Evolutionary conservation across 2,888 invertebrate genomes (phyloP).

Genomic region (Lutraria lutraria): DNA sequence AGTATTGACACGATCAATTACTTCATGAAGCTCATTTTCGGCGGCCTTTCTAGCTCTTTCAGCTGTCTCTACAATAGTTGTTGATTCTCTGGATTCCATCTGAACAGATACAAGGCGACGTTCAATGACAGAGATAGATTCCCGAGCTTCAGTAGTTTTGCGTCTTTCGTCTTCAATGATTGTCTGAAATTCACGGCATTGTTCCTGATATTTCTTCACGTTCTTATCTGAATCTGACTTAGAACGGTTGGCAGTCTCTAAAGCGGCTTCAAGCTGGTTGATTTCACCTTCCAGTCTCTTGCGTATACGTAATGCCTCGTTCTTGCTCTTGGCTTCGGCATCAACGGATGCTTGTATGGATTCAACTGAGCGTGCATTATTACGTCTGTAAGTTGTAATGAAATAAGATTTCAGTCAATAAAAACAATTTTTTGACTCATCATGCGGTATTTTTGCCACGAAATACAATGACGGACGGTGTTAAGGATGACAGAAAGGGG

Average conservation of each 20-base stretch:
- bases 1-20: conserved; percentile 99
- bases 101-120: conserved; percentile 98
- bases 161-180: conserved; percentile 99
- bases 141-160: conserved; percentile 97
- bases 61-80: conserved; percentile 96
- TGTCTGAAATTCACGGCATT: conserved; percentile 97
- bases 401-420: background rate
- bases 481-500: too few relatives aligned
- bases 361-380: conserved; percentile 99
- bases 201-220: conserved; percentile 99
- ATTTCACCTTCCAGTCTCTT: conserved; percentile 99
- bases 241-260: conserved; percentile 99
- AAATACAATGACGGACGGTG: too few relatives aligned
- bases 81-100: conserved; percentile 99
- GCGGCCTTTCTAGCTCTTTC: conserved; percentile 99
- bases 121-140: conserved; percentile 97
- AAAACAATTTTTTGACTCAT: too few relatives aligned
- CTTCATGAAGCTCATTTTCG: conserved; percentile 98
- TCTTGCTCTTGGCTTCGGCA: conserved; percentile 99
- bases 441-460: too few relatives aligned
- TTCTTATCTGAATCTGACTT: conserved; percentile 99
- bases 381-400: conserved; percentile 91
- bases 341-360: conserved; percentile 99
- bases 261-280: conserved; percentile 99
- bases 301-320: conserved; percentile 99